These are phyloP conservation scores for Stenolophus ochropezus DNA, from an alignment of 2,888 invertebrate genomes.

Conservation along the genomic window DNA sequence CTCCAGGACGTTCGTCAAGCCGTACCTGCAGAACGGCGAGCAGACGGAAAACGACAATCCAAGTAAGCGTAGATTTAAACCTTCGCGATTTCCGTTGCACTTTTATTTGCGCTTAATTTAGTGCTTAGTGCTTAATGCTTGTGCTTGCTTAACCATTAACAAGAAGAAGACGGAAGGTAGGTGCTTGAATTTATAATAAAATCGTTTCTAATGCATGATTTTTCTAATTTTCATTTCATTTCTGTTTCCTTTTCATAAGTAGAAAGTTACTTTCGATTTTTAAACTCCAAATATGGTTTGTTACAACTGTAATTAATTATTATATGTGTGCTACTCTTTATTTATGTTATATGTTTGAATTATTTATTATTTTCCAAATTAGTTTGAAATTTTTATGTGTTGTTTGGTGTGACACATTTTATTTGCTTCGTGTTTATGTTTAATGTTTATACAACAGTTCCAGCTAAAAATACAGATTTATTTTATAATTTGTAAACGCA, in stretches of 20 bases:
- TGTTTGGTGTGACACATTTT: conserved; percentile 12
- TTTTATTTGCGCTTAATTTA: neutral
- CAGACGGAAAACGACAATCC: conserved; percentile 46
- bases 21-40: conserved; percentile 51
- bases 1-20: conserved; percentile 34
- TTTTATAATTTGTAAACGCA: no score
- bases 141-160: conserved; percentile 54
- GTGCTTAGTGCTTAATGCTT: conserved; percentile 40
- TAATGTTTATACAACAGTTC: neutral
- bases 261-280: neutral
- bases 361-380: neutral
- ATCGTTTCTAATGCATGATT: neutral
- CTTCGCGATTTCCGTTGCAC: conserved; percentile 8
- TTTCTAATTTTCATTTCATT: neutral
- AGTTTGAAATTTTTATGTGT: neutral
- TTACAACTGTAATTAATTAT: neutral
- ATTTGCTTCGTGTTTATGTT: neutral
- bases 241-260: neutral
- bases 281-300: neutral
- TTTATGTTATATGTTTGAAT: neutral
- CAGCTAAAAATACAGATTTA: neutral
- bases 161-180: conserved; percentile 45
- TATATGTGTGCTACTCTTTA: neutral
- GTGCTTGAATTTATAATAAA: conserved; percentile 33
- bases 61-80: conserved; percentile 49